These are phyloP conservation scores for Sciaenops ocellatus DNA, from an alignment of 2,797 vertebrate species.

Conservation along the genomic window DNA sequence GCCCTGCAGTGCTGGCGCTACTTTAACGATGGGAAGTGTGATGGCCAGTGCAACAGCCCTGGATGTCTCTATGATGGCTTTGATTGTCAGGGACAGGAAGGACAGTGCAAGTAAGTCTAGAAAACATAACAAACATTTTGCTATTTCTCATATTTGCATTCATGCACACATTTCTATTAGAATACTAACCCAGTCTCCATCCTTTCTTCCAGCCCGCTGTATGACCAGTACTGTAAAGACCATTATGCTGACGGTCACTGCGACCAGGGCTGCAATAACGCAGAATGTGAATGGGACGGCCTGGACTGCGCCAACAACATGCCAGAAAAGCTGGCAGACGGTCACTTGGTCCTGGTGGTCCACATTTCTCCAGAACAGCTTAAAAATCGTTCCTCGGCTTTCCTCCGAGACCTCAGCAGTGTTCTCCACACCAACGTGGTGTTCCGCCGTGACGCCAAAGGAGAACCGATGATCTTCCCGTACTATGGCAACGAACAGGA, in stretches of 20 bases:
- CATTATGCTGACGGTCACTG: conserved; percentile 98
- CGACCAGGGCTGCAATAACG: conserved; percentile 98
- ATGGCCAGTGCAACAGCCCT: conserved; percentile 93
- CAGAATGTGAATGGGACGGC: conserved; percentile 98
- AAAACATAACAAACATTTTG: conserved; percentile 2
- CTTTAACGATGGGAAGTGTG: conserved; percentile 95
- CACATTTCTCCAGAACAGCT: conserved; percentile 92
- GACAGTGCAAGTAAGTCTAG: conserved; percentile 96
- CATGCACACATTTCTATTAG: not conserved
- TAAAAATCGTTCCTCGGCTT: conserved; percentile 91
- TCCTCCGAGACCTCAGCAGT: conserved; percentile 95
- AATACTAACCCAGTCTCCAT: conserved; percentile 24
- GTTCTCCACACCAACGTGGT: conserved; percentile 98
- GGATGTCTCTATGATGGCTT: conserved; percentile 99
- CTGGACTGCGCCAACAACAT: conserved; percentile 95
- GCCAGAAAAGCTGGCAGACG: conserved; percentile 93
- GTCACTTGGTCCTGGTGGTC: conserved; percentile 95
- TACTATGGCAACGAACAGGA: conserved; percentile 96
- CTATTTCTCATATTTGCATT: conserved; percentile 21
- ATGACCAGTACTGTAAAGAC: conserved; percentile 99
- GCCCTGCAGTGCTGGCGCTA: conserved; percentile 98
- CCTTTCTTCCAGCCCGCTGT: conserved; percentile 89
- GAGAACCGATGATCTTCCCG: conserved; percentile 95
- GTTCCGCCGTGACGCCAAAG: conserved; percentile 91
- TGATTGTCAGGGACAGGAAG: conserved; percentile 94